phyloP scores from a whole-genome alignment of 1,140 invertebrate genomes.

The Berghia stephanieae region DNA sequence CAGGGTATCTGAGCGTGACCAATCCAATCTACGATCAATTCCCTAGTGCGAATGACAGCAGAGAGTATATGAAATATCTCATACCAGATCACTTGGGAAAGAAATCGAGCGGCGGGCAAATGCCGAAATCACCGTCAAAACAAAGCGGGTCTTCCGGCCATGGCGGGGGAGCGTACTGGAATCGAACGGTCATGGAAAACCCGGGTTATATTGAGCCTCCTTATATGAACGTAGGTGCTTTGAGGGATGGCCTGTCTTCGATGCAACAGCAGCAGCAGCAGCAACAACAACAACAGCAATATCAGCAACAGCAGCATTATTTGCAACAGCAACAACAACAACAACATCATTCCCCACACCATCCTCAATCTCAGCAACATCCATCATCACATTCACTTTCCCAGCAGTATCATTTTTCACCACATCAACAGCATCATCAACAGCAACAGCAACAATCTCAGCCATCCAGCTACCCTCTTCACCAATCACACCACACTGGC shows the following conservation, averaged over 20 bases:
- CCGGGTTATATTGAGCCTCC: conserved; percentile 34
- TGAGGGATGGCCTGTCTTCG: conserved; percentile 29
- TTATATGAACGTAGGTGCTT: conserved; percentile 39
- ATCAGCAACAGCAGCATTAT: background rate
- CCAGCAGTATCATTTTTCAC: background rate
- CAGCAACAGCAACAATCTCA: background rate
- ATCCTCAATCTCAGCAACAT: background rate
- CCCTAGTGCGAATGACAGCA: conserved; percentile 24
- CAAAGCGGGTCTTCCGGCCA: too few relatives aligned
- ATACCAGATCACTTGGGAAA: conserved; percentile 34
- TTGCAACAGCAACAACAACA: conserved; percentile 7
- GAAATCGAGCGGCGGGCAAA: conserved; percentile 16
- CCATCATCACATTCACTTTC: conserved; percentile 13
- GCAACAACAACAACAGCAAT: conserved; percentile 24
- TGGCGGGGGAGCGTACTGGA: too few relatives aligned
- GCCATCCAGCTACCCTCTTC: background rate
- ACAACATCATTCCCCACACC: background rate
- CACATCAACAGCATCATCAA: conserved; percentile 7
- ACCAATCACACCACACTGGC: too few relatives aligned
- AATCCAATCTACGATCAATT: conserved; percentile 33
- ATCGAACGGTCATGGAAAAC: too few relatives aligned
- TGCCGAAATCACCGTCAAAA: conserved; percentile 41
- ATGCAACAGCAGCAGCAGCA: conserved; percentile 15
- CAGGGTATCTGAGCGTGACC: conserved; percentile 25
- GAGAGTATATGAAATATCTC: conserved; percentile 38